A percentile compares a stretch with the other conserved stretches of the same genome.
These are phyloP conservation scores for Syrphus vitripennis DNA, from an alignment of 2,888 invertebrate genomes.

Conservation along the genomic window DNA sequence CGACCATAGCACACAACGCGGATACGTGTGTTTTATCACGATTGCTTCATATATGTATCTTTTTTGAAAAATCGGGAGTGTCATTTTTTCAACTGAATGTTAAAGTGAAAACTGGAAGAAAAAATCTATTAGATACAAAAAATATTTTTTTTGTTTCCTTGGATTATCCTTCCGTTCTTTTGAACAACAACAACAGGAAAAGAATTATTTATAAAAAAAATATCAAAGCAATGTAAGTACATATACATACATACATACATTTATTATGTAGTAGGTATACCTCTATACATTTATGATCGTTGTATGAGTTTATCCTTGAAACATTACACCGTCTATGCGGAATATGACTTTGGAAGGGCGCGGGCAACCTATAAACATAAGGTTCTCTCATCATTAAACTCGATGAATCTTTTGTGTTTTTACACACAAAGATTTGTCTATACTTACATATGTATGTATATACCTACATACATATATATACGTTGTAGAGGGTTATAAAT, in stretches of 20 bases:
- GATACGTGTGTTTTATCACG: slow-evolving; percentile 18
- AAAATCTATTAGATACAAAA: slow-evolving; percentile 3
- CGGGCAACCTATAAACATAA: slow-evolving; percentile 39
- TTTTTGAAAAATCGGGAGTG: slow-evolving; percentile 35
- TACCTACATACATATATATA: not conserved
- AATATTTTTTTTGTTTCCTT: slow-evolving; percentile 31
- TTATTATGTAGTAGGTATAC: not conserved
- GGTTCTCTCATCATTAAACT: slow-evolving; percentile 65
- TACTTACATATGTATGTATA: not conserved
- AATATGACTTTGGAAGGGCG: slow-evolving; percentile 57
- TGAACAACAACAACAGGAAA: slow-evolving; percentile 34
- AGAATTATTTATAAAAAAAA: slow-evolving; percentile 2
- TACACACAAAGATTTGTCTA: slow-evolving; percentile 43
- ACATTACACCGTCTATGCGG: not conserved
- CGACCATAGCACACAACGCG: slow-evolving; percentile 45
- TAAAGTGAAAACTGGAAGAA: slow-evolving; percentile 38
- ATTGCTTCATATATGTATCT: not conserved
- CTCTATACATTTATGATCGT: too few species aligned
- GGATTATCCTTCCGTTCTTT: slow-evolving; percentile 46
- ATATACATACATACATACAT: not conserved
- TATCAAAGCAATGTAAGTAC: slow-evolving; percentile 63
- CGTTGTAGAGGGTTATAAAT: not conserved
- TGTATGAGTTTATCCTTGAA: slow-evolving; percentile 58
- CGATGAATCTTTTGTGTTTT: slow-evolving; percentile 67
- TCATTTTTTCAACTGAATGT: slow-evolving; percentile 18